Evolutionary conservation across 2,797 vertebrate genomes (phyloP).

Genomic region (Kryptopterus vitreolus): DNA sequence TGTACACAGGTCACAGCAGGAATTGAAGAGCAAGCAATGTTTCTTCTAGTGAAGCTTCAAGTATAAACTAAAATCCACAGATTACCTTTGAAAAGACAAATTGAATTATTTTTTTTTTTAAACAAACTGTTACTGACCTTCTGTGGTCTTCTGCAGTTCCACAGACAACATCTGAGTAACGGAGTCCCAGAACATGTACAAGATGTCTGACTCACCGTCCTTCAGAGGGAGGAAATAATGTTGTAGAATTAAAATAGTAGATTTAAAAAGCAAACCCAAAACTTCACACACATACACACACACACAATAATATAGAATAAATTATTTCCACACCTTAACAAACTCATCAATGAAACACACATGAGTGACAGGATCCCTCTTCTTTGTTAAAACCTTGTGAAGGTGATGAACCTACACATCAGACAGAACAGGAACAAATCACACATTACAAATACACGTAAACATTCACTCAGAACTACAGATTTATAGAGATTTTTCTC

Average conservation of each 20-base stretch:
- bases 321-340: conserved; percentile 79
- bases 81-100: neutral
- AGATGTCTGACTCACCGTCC: conserved; percentile 90
- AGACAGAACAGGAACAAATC: neutral
- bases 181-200: conserved; percentile 90
- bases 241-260: neutral
- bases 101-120: neutral
- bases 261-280: neutral
- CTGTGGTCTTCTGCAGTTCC: conserved; percentile 86
- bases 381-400: conserved; percentile 92
- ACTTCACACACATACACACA: neutral
- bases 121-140: conserved; percentile 69
- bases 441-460: neutral
- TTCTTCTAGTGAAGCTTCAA: neutral
- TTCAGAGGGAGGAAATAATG: conserved; percentile 54
- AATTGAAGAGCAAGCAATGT: neutral
- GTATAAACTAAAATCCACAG: neutral
- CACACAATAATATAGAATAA: neutral
- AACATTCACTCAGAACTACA: neutral
- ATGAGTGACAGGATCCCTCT: conserved; percentile 94
- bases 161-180: conserved; percentile 84
- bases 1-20: neutral
- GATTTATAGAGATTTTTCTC: neutral
- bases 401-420: conserved; percentile 89
- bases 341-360: conserved; percentile 97